Base-by-base conservation (phyloP, 1,140 invertebrate genomes). In the Anthonomus grandis region DNA sequence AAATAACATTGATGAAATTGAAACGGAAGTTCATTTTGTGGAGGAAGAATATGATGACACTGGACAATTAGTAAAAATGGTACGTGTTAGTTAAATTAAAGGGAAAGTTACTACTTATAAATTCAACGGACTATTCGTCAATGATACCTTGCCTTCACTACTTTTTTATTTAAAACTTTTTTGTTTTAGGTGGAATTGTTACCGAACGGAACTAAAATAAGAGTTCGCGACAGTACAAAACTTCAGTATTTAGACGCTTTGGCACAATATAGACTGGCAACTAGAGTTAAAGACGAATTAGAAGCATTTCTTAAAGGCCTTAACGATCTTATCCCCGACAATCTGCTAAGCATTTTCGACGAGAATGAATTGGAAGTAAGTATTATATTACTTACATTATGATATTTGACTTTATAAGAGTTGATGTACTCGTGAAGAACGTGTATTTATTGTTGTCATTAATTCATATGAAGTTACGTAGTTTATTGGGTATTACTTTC, bases 311-410 rank as follows among this genome's bases (percentile, higher is more conserved):
- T 95, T 12, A 87, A 87, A 66, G 94, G 93, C 2, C 81, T 97
- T 13, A 91, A 92, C 73, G 86, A 92, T 70, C 82, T 97, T 19
- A 91, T 95, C 64, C 93, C 93, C 1, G 91, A 94, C 74, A 92
- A 94, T 76, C 79, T 97, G 60, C 79, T 96, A 45, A 91, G 90
- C 70, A 95, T 95, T 71, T 96, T 97, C 76, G 93, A 96, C 76
- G 94, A 97, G 76, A 95, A 95, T 77, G 93, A 97, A 78, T 77
- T 96, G 13, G 93, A 97, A 86, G 91, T 94, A 74, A 74, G 68
- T 62, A 13, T 17, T n/a, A 37, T 41, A 21, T 50, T 12, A 36
- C 15, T 8, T 46, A 37, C 12, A 25, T 50, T 50, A 13, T 9
- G 10, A n/a, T n/a, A n/a, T n/a, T n/a, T n/a, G n/a, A n/a, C n/a